Base-by-base conservation (phyloP, 2,888 invertebrate genomes). In the Melinaea menophilus region DNA sequence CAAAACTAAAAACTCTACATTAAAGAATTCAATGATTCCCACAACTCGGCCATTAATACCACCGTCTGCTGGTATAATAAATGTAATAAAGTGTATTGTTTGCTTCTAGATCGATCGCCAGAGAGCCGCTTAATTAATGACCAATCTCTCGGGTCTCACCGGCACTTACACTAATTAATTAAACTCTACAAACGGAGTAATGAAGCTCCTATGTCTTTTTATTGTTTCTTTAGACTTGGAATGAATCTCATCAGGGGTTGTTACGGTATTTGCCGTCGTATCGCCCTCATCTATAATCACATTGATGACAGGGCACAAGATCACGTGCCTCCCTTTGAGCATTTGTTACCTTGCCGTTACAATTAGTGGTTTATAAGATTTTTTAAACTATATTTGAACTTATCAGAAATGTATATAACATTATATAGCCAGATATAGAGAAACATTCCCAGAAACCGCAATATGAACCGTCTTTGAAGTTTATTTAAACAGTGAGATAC, bases 81-180 rank as follows among this genome's bases (percentile, higher is more conserved):
- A 85, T 84, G 80, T 84, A 86, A 85, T 86, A 85, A 83, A 86
- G 80, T 80, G 84, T 87, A 87, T 86, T 88, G 86, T 88, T 86
- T 85, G 82, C 79, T 73, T 67, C 76, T 75, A 82, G 86, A 88
- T 86, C 88, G 87, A 88, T 88, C 79, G 84, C 79, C 82, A 79
- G 84, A 86, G 85, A 84, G 78, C 79, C 83, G 80, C 80, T 82
- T 87, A 88, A 89, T 86, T 87, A 88, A 89, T 88, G 86, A 85
- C 85, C 88, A 82, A 86, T 88, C 88, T 84, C 86, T 73, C 73
- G 84, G 81, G 86, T 82, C 86, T 85, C 86, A 86, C 88, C 88
- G 86, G 88, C 86, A 87, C 88, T 88, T 84, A 82, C 80, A 82
- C 79, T 88, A 88, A 89, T 89, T 89, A 87, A 88, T 88, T 86